Percentiles rank a stretch among this genome's conserved stretches.
Conservation (phyloP, 1,140 invertebrate species). For the Lepeophtheirus salmonis region DNA sequence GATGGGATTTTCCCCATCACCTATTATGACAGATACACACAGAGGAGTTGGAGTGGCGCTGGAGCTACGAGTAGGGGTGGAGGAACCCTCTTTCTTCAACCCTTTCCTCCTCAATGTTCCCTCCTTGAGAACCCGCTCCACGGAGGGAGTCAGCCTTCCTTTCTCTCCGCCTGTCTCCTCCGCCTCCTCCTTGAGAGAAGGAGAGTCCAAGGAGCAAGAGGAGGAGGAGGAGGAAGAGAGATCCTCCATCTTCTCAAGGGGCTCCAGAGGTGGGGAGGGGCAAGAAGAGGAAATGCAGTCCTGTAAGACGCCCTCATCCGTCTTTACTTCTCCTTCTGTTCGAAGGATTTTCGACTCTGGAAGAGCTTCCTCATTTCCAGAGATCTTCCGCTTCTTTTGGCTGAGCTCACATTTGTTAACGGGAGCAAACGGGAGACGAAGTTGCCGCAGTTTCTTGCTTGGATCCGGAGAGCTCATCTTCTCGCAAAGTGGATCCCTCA, state of each 20-base stretch:
- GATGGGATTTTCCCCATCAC: not conserved
- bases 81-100: not conserved
- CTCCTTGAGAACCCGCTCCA: too few species aligned
- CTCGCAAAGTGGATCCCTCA: not conserved
- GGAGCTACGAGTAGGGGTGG: not conserved
- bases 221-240: not conserved
- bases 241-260: too few species aligned
- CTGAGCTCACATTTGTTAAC: constrained; percentile 7
- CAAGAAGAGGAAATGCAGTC: not conserved
- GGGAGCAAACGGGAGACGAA: constrained; percentile 13
- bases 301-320: not conserved
- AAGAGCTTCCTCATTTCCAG: not conserved
- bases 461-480: not conserved
- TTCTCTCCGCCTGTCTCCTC: too few species aligned
- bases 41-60: not conserved
- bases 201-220: not conserved
- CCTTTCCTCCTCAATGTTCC: not conserved
- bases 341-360: not conserved
- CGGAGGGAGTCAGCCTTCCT: too few species aligned
- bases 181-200: too few species aligned
- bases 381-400: not conserved
- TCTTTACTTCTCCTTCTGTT: not conserved
- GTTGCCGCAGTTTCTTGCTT: constrained; percentile 15
- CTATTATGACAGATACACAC: too few species aligned
- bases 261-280: not conserved